Percentiles rank a stretch among this genome's conserved stretches.
Conservation (phyloP, 2,797 vertebrate genomes). For the Cryptoprocta ferox region DNA sequence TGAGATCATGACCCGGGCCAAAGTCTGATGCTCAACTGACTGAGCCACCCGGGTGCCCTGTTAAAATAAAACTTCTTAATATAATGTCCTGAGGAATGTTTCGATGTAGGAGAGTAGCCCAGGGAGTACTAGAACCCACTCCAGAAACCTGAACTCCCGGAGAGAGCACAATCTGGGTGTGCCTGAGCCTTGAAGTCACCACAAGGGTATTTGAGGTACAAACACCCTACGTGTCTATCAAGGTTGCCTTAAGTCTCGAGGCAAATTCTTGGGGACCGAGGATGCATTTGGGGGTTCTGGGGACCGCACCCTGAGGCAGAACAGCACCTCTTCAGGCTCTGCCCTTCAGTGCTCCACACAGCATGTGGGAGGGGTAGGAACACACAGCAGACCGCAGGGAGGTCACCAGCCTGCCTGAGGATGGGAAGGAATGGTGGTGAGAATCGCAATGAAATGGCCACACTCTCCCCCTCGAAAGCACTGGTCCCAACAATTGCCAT, state of each 20-base stretch:
- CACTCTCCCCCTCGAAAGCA: background rate
- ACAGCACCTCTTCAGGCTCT: background rate
- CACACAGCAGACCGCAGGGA: background rate
- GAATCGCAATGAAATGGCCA: background rate
- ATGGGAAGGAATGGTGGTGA: background rate
- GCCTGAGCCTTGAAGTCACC: background rate
- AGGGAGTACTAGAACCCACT: background rate
- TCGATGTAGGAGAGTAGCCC: background rate
- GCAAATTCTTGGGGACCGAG: background rate
- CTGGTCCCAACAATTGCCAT: background rate
- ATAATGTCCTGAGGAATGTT: background rate
- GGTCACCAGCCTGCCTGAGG: background rate
- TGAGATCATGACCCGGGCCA: too few relatives aligned
- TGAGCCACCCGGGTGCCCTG: background rate
- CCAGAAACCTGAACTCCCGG: background rate
- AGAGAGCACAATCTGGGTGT: background rate
- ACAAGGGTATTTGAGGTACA: background rate
- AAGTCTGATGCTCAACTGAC: too few relatives aligned
- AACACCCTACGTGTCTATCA: background rate
- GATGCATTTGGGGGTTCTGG: background rate
- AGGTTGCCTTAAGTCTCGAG: background rate
- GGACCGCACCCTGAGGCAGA: background rate
- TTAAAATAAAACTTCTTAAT: background rate
- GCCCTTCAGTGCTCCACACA: background rate
- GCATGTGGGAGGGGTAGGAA: rapidly evolving